Conservation (phyloP, 2,888 invertebrate genomes). For the Synergus laeviventris region DNA sequence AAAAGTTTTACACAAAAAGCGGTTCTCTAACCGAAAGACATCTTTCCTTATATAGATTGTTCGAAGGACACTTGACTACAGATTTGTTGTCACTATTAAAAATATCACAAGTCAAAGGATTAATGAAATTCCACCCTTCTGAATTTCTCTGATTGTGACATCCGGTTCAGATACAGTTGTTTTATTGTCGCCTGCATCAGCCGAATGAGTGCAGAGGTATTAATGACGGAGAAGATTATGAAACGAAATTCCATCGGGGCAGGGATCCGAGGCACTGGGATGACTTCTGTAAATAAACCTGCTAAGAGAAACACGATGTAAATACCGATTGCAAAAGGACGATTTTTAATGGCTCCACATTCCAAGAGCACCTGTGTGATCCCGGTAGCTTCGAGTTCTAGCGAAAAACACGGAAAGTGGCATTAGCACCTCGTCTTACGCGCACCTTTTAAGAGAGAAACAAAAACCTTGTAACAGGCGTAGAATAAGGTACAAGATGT, state of each 20-base stretch:
- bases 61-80: background rate
- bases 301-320: slow-evolving; percentile 3
- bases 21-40: background rate
- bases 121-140: background rate
- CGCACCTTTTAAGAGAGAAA: background rate
- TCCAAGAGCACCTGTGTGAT: slow-evolving; percentile 14
- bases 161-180: background rate
- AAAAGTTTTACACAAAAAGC: slow-evolving; percentile 36
- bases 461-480: background rate
- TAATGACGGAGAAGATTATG: background rate
- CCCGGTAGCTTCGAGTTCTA: slow-evolving; percentile 8
- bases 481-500: slow-evolving; percentile 6
- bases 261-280: background rate
- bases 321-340: slow-evolving; percentile 17
- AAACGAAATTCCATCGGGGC: background rate
- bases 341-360: slow-evolving; percentile 7
- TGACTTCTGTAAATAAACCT: slow-evolving; percentile 15
- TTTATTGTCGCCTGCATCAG: background rate
- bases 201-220: background rate
- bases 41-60: background rate
- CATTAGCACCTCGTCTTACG: slow-evolving; percentile 20
- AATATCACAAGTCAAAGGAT: no score
- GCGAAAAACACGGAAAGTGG: slow-evolving; percentile 2
- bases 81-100: no score
- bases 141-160: background rate